Evolutionary conservation across 1,140 invertebrate species (phyloP), one percentile per base, ranked within the genome.

Genomic region (Agrilus planipennis): DNA sequence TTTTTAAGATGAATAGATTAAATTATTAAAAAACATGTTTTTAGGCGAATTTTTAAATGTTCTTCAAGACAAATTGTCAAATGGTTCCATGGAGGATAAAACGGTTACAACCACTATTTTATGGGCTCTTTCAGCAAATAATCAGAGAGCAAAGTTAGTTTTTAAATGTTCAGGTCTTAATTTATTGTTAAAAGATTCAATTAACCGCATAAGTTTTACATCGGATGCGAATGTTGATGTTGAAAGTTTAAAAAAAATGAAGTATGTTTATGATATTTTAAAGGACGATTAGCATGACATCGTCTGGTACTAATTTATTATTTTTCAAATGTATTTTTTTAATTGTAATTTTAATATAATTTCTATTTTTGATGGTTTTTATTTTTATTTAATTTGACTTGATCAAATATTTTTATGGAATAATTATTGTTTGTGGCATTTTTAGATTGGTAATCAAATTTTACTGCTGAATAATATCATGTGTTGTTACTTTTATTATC

Each of bases 51-150:
- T 65, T 38, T 19, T 66, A 20, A 54, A 54, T 41, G 35, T 60
- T 17, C 28, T 68, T 6, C 39, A 45, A 30, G 39, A 39, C 4
- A 57, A 59, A 37, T 40, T 67, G 16, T 39, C 44, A 1, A 49
- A 41, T 38, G 58, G 57, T n/a, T 47, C 18, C 28, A 34, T 38
- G 0, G 50, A 57, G 17, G 64, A 68, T 39, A 59, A 58, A 38
- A 47, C 47, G 22, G 53, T 51, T 31, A 44, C 58, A 9, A 50
- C 59, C 17, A 30, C 52, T 11, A 61, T 61, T 4, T 54, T 64
- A 14, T 67, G 64, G 64, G 44, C 62, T 1, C 44, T 68, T 14
- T 51, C 54, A n/a, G 62, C 64, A 0, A 68, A 68, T 42, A 63
- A 52, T 40, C 63, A 66, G 45, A 61, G 60, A 42, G 62, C 58